phyloP scores from a whole-genome alignment of 2,113 vertebrate genomes.

The Burhinus bistriatus region DNA sequence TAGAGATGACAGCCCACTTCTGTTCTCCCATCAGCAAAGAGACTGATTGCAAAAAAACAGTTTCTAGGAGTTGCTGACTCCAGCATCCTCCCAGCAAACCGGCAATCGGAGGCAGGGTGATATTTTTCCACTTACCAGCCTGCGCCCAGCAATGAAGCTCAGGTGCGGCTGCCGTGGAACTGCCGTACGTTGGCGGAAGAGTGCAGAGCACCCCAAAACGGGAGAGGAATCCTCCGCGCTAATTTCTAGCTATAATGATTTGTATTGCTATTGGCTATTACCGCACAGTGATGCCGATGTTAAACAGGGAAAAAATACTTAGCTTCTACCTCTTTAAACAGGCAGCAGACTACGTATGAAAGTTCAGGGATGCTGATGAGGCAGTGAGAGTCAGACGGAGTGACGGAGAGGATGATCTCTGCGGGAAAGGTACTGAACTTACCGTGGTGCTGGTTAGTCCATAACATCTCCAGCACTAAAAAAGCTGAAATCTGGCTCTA shows the following conservation, averaged over 20 bases:
- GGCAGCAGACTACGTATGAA: neutral
- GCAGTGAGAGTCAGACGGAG: neutral
- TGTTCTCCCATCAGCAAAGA: neutral
- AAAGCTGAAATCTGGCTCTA: neutral
- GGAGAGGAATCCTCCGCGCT: neutral
- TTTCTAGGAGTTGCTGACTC: neutral
- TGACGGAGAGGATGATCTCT: neutral
- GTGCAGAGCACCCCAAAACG: neutral
- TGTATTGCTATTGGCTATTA: neutral
- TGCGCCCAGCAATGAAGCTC: neutral
- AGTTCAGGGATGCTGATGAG: neutral
- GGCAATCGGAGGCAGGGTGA: fast-evolving
- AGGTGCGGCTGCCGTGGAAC: neutral
- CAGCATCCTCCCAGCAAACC: neutral
- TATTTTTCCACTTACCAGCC: neutral
- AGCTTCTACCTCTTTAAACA: neutral
- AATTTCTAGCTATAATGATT: neutral
- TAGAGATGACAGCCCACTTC: neutral
- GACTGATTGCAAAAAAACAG: neutral
- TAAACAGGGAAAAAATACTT: neutral
- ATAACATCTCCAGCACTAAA: neutral
- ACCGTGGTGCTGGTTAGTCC: neutral
- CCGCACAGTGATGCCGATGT: neutral
- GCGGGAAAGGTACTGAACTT: neutral
- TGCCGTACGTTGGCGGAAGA: neutral